These are phyloP conservation scores for Parnassius mnemosyne DNA, from an alignment of 2,888 invertebrate species.

Conservation along the genomic window DNA sequence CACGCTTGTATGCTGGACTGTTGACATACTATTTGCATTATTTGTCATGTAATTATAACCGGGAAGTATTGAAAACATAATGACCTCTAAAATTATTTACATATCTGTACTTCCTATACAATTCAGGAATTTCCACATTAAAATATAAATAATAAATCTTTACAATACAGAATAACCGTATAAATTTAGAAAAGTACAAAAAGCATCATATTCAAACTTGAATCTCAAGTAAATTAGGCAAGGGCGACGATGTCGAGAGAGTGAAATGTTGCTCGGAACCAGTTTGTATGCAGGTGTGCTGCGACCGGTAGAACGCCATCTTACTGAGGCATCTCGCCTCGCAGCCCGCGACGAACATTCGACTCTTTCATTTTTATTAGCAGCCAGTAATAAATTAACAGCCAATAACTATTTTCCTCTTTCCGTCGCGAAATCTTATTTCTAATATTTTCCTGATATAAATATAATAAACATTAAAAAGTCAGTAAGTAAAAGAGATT, in stretches of 20 bases:
- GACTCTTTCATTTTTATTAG: slow-evolving; percentile 12
- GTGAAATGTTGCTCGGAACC: slow-evolving; percentile 73
- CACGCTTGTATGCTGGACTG: too few relatives aligned
- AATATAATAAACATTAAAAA: too few relatives aligned
- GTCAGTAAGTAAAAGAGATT: too few relatives aligned
- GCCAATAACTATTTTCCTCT: not conserved
- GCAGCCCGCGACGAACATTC: slow-evolving; percentile 18
- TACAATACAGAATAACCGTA: slow-evolving; percentile 11
- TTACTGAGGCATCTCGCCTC: slow-evolving; percentile 30
- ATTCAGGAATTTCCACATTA: too few relatives aligned
- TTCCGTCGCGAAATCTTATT: too few relatives aligned
- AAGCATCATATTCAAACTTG: slow-evolving; percentile 20
- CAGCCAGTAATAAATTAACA: slow-evolving; percentile 11
- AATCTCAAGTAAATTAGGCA: slow-evolving; percentile 34
- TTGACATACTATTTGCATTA: too few relatives aligned
- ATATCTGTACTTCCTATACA: too few relatives aligned
- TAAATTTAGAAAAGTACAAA: slow-evolving; percentile 19
- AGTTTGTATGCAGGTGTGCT: slow-evolving; percentile 74
- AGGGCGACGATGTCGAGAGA: slow-evolving; percentile 48
- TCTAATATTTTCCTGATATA: too few relatives aligned
- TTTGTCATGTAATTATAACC: too few relatives aligned
- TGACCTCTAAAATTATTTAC: too few relatives aligned
- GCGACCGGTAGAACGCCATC: slow-evolving; percentile 36
- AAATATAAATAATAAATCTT: not conserved
- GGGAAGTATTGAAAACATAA: too few relatives aligned